phyloP scores from a whole-genome alignment of 2,113 vertebrate species.

The Lepisosteus osseus region DNA sequence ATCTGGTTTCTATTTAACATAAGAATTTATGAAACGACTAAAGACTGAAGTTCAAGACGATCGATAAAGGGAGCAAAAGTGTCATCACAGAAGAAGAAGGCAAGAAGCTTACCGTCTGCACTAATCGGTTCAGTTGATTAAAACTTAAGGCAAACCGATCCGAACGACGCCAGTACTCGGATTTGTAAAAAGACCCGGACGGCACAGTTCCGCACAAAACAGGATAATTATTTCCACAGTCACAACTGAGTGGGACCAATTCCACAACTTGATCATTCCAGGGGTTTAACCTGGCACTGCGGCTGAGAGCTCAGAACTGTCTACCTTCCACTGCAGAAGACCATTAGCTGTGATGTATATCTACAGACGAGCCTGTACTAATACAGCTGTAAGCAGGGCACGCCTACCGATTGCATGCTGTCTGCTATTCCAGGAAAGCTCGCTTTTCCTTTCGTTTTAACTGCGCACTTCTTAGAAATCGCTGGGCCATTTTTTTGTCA shows the following conservation, averaged over 20 bases:
- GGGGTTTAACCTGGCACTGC: background rate
- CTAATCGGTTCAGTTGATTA: conserved; percentile 9
- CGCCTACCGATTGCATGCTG: too few species aligned
- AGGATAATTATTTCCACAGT: background rate
- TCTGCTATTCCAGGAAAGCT: too few species aligned
- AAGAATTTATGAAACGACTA: background rate
- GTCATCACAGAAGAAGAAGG: background rate
- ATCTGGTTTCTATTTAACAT: too few species aligned
- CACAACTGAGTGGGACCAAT: background rate
- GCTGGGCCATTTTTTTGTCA: too few species aligned
- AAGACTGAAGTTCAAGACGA: background rate
- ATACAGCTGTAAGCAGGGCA: too few species aligned
- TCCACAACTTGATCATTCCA: conserved; percentile 15
- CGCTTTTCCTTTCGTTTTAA: too few species aligned
- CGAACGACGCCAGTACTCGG: background rate
- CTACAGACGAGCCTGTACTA: background rate
- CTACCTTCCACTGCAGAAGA: background rate
- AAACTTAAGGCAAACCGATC: background rate
- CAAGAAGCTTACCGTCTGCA: conserved; percentile 26
- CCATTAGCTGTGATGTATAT: conserved; percentile 3
- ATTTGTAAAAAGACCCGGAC: background rate
- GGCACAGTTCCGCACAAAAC: background rate
- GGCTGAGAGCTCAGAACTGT: background rate
- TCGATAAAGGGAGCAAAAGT: background rate
- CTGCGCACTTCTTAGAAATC: too few species aligned